Conservation (phyloP, 2,797 vertebrate species). For the Anableps anableps region DNA sequence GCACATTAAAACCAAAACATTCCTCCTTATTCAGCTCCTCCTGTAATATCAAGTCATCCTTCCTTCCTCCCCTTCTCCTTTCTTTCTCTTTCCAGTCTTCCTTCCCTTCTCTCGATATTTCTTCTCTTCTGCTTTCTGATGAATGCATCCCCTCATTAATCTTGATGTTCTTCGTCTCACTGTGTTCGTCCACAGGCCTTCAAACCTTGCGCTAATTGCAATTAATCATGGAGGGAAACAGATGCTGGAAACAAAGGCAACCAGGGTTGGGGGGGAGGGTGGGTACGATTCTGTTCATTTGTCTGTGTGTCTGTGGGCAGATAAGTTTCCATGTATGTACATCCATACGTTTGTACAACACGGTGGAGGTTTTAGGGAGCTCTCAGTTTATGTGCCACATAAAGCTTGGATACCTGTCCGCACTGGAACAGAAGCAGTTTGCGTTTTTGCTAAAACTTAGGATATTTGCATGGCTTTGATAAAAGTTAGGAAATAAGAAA, state of each 20-base stretch:
- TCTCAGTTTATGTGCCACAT: conserved; percentile 80
- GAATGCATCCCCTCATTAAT: conserved; percentile 95
- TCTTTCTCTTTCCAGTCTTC: conserved; percentile 27
- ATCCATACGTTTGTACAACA: conserved; percentile 44
- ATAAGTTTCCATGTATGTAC: conserved; percentile 28
- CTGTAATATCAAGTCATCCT: conserved; percentile 40
- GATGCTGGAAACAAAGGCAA: conserved; percentile 95
- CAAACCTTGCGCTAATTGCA: conserved; percentile 97
- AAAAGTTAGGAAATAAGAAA: neutral
- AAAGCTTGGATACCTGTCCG: conserved; percentile 58
- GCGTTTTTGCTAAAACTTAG: conserved; percentile 4
- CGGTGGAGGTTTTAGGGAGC: conserved; percentile 85
- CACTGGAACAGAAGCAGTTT: conserved; percentile 27
- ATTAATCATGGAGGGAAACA: conserved; percentile 99
- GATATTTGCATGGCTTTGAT: conserved; percentile 9
- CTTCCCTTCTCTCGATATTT: conserved; percentile 30
- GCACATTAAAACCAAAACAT: conserved; percentile 73
- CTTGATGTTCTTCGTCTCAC: conserved; percentile 93
- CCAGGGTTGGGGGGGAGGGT: conserved; percentile 69
- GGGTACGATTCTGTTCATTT: conserved; percentile 60
- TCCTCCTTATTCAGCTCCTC: conserved; percentile 49
- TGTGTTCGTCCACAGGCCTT: conserved; percentile 95
- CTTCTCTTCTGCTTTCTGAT: conserved; percentile 70
- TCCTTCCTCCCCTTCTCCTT: conserved; percentile 10
- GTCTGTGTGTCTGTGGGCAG: conserved; percentile 25